phyloP scores from a whole-genome alignment of 2,113 vertebrate genomes.

The Strix aluco region DNA sequence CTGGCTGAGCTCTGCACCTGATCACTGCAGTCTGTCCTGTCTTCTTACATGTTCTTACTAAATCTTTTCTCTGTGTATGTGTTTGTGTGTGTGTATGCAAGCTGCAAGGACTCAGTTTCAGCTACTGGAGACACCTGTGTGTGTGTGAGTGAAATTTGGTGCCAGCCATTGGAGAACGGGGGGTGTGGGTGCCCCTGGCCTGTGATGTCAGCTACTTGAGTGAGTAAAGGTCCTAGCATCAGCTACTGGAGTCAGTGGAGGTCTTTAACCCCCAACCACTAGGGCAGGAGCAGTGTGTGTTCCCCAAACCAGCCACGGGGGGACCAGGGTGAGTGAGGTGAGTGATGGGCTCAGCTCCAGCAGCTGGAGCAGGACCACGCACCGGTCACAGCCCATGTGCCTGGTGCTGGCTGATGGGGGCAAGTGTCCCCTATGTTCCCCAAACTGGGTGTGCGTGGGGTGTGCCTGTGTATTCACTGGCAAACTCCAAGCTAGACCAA shows the following conservation, averaged over 20 bases:
- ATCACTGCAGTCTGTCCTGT: not conserved
- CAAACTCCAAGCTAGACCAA: not conserved
- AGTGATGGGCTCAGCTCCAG: not conserved
- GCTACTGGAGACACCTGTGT: not conserved
- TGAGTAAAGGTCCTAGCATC: no score
- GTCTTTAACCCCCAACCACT: not conserved
- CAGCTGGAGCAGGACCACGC: accelerated
- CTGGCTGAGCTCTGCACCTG: not conserved
- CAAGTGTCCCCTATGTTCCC: not conserved
- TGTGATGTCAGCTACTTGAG: not conserved
- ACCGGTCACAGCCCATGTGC: not conserved
- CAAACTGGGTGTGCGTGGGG: accelerated
- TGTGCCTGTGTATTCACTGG: not conserved
- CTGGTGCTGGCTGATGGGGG: not conserved
- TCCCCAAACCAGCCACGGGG: not conserved
- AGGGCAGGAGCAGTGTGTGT: accelerated
- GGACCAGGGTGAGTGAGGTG: accelerated
- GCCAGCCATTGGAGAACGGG: not conserved
- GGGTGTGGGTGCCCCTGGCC: no score
- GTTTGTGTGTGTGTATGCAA: no score
- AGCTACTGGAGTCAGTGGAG: not conserved
- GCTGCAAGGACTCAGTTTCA: not conserved
- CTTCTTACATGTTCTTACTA: not conserved
- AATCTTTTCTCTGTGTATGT: not conserved
- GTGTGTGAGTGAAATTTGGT: not conserved